Conservation (phyloP, 2,797 vertebrate genomes). For the Betta splendens region DNA sequence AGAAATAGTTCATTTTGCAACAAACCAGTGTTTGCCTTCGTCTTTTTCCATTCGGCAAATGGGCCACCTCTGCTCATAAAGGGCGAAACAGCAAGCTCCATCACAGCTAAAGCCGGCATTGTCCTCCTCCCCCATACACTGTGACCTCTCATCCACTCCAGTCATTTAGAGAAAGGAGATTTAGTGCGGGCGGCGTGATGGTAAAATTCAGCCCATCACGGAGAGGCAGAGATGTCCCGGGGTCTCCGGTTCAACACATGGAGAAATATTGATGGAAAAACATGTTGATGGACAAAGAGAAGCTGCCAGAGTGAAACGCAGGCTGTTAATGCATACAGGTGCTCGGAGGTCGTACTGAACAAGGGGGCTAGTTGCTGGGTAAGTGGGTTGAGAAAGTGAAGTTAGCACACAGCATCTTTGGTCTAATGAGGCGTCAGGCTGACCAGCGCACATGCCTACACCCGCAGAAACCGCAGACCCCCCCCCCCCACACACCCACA, state of each 20-base stretch:
- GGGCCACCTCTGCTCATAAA: slow-evolving; percentile 52
- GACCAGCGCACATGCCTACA: slow-evolving; percentile 44
- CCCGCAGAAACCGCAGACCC: slow-evolving; percentile 36
- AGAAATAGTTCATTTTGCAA: slow-evolving; percentile 20
- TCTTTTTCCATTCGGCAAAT: slow-evolving; percentile 47
- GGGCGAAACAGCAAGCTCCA: slow-evolving; percentile 55
- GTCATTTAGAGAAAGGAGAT: slow-evolving; percentile 72
- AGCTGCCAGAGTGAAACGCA: slow-evolving; percentile 44
- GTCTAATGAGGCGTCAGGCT: slow-evolving; percentile 52
- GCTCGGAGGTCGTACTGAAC: slow-evolving; percentile 55
- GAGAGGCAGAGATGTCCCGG: slow-evolving; percentile 52
- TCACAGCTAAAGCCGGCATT: slow-evolving; percentile 55
- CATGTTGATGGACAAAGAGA: slow-evolving; percentile 65
- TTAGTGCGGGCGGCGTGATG: slow-evolving; percentile 63
- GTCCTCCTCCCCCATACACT: slow-evolving; percentile 73
- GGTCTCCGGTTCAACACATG: slow-evolving; percentile 56
- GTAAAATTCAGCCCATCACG: slow-evolving; percentile 55
- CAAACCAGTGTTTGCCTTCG: slow-evolving; percentile 38
- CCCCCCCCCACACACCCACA: too few relatives aligned
- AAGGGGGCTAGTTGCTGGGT: slow-evolving; percentile 41
- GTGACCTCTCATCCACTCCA: slow-evolving; percentile 72
- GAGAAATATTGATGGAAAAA: slow-evolving; percentile 64
- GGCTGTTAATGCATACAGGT: slow-evolving; percentile 59
- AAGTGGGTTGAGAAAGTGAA: slow-evolving; percentile 59
- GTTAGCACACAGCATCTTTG: slow-evolving; percentile 50